These are phyloP conservation scores for Camponotus vicinus DNA, from an alignment of 1,140 invertebrate genomes.

Conservation along the genomic window DNA sequence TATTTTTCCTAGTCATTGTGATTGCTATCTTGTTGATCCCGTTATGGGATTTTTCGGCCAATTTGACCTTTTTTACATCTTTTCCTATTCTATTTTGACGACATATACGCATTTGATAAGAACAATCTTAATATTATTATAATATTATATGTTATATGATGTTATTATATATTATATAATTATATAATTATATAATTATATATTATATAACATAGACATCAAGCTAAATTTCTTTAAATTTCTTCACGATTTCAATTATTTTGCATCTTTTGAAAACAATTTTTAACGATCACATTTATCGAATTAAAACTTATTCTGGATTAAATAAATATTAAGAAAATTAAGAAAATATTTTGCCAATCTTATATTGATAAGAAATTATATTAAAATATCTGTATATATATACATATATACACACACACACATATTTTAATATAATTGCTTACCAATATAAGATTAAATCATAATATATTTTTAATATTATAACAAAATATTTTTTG, in stretches of 20 bases:
- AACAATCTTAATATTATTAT: background rate
- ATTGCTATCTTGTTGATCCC: background rate
- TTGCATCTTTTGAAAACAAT: background rate
- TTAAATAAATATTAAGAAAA: background rate
- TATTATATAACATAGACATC: no score
- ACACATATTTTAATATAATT: slow-evolving; percentile 2
- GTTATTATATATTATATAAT: no score
- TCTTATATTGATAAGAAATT: background rate
- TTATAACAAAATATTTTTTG: background rate
- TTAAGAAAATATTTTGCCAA: slow-evolving; percentile 5
- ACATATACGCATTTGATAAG: background rate
- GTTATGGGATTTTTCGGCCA: background rate
- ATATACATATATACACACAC: background rate
- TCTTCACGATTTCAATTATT: background rate
- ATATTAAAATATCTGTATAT: slow-evolving; percentile 4
- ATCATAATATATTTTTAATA: background rate
- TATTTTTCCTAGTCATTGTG: background rate
- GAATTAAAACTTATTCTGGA: background rate
- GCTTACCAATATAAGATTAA: background rate
- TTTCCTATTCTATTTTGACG: slow-evolving; percentile 14
- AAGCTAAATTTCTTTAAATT: background rate
- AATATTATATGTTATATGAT: no score
- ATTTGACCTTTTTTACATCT: background rate
- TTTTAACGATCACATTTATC: background rate
- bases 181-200: no score